phyloP scores from a whole-genome alignment of 2,113 vertebrate species.

The Heliornis fulica region DNA sequence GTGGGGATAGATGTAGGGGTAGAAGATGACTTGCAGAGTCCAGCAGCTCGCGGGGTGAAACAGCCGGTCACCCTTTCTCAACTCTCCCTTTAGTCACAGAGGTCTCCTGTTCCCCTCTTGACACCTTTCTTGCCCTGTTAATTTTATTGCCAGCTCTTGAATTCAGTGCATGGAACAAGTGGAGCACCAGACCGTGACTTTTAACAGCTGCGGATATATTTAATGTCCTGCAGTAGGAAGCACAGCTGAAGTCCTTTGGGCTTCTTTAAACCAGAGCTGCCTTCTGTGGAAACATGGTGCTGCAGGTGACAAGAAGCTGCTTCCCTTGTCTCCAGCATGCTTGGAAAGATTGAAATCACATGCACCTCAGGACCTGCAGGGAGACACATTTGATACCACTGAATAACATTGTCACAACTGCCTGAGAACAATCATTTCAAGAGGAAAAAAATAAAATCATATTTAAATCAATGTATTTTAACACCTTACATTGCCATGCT shows the following conservation, averaged over 20 bases:
- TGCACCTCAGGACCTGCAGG: not conserved
- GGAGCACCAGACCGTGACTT: not conserved
- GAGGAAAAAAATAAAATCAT: too few relatives aligned
- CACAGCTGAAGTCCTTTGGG: not conserved
- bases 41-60: not conserved
- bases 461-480: not conserved
- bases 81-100: not conserved
- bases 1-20: not conserved
- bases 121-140: not conserved
- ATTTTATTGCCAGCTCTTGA: not conserved
- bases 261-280: not conserved
- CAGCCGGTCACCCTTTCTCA: not conserved
- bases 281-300: not conserved
- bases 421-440: not conserved
- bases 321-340: not conserved
- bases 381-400: accelerated
- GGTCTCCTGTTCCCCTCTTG: not conserved
- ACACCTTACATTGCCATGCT: not conserved
- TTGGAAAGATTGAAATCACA: not conserved
- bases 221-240: not conserved
- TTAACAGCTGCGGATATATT: not conserved
- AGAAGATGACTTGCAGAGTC: accelerated
- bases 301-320: not conserved
- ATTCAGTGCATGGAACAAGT: not conserved
- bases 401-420: not conserved